Evolutionary conservation across 2,113 vertebrate genomes (phyloP), one percentile per base, ranked within the genome.

Genomic region (Hydrochoerus hydrochaeris): DNA sequence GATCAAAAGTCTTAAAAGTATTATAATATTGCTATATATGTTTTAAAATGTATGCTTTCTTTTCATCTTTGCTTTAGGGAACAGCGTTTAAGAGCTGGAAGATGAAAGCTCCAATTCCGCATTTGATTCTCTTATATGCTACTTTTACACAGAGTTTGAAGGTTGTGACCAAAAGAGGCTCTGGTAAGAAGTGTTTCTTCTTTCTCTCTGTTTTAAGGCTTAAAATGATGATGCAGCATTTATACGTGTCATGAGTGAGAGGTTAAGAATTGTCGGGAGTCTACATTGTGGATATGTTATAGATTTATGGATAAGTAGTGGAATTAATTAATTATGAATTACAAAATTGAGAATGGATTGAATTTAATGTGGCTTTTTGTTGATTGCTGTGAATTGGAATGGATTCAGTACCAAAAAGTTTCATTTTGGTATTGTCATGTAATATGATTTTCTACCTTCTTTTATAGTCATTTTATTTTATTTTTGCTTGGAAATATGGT

Each of bases 101-200:
- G 98, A 99, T 99, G 99, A 99, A 99, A 99, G 99, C 99, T 98
- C 99, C 99, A 96, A 99, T 99, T 98, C 99, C 99, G 91, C 99
- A 99, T 97, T 99, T 99, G 99, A 98, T 99, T 98, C 99, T 99
- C 97, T 98, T 99, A 98, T 99, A 99, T 95, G 99, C 99, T 96
- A 98, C 99, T 93, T 98, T 99, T 95, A 98, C 99, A 98, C 99
- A 99, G 98, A 99, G 99, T 98, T 98, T 99, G 98, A 99, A 99
- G 98, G 99, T 99, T 97, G 99, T 99, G 98, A 99, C 99, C 92
- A 99, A 99, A 98, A 99, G 99, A 98, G 99, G 99, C 97, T 99
- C 99, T 98, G 99, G 99, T 99, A 99, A 99, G 99, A 85, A 88
- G 38, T 69, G 4, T 92, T 94, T n/a, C 58, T 94, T 49, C 14